Base-by-base conservation (phyloP, 1,140 invertebrate species). In the Listronotus oregonensis region DNA sequence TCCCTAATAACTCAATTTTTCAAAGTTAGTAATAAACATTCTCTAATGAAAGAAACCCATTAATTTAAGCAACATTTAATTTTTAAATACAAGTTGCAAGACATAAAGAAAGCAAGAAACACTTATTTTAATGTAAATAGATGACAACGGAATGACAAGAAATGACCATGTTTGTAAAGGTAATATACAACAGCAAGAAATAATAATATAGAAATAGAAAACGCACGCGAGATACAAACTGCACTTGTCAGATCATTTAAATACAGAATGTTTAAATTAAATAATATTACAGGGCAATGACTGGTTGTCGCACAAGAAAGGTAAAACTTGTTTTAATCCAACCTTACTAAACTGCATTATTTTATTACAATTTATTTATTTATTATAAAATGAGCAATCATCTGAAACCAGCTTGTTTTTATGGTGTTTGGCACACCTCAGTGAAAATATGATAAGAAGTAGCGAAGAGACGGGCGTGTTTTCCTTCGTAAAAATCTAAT, bases 221-320 rank as follows among this genome's bases (percentile, higher is more conserved):
- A 60, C 57, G 57, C 57, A 60, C 57, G 44, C 52, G 42, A 63
- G 15, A n/a, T n/a, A n/a, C n/a, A 63, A 54, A 47, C 44, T 42
- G 54, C 62, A 57, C n/a, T 57, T 55, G 52, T 57, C 54, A 9
- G n/a, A 64, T 64, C 44, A 64, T 64, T 64, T 64, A 49, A 64
- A 64, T 64, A 64, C 62, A 49, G 60, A 62, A 62, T 56, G 61
- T 64, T 64, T 56, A 56, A 64, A 47, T 54, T 64, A 52, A 64
- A 64, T 64, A 64, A 55, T 64, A 57, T 39, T 15, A 18, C 62
- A 12, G 62, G 54, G 47, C 62, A 57, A 21, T 51, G 62, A 64
- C 62, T 57, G 62, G 15, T 15, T 31, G 59, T 50, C 9, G 31
- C 17, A 15, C 50, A 57, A 49, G 62, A 47, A 64, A 55, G 54